A percentile compares a stretch with the other conserved stretches of the same genome.
Conservation (phyloP, 37 sponge, comb jelly and placozoan genomes). For the Tethya wilhelma region DNA sequence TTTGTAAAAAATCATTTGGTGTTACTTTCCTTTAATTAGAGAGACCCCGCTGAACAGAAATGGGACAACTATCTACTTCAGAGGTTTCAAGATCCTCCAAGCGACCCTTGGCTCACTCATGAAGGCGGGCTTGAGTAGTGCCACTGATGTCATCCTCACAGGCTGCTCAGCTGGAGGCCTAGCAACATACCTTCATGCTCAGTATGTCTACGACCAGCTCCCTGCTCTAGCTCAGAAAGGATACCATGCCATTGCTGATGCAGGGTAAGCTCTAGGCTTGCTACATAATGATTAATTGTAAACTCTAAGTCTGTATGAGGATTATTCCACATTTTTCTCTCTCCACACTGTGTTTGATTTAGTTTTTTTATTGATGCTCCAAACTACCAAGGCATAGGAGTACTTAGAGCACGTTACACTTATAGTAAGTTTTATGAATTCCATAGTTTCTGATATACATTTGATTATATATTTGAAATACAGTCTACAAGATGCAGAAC, state of each 20-base stretch:
- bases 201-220: conserved; percentile 33
- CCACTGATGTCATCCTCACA: conserved; percentile 77
- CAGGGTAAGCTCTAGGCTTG: conserved; percentile 78
- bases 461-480: background rate
- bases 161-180: conserved; percentile 93
- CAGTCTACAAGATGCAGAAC: conserved; percentile 77
- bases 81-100: conserved; percentile 22
- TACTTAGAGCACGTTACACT: background rate
- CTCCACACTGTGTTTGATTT: too few relatives aligned
- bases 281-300: too few relatives aligned
- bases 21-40: too few relatives aligned
- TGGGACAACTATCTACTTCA: too few relatives aligned
- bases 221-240: conserved; percentile 30
- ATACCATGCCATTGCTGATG: conserved; percentile 73
- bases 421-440: conserved; percentile 9
- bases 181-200: conserved; percentile 79
- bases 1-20: too few relatives aligned
- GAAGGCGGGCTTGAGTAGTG: conserved; percentile 46
- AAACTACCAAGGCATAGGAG: conserved; percentile 7
- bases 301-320: too few relatives aligned
- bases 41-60: too few relatives aligned
- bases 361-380: conserved; percentile 42
- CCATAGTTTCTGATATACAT: background rate
- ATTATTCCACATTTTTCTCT: too few relatives aligned
- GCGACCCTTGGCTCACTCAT: conserved; percentile 40